Conservation (phyloP, 2,888 invertebrate genomes). For the Orthosia gothica region DNA sequence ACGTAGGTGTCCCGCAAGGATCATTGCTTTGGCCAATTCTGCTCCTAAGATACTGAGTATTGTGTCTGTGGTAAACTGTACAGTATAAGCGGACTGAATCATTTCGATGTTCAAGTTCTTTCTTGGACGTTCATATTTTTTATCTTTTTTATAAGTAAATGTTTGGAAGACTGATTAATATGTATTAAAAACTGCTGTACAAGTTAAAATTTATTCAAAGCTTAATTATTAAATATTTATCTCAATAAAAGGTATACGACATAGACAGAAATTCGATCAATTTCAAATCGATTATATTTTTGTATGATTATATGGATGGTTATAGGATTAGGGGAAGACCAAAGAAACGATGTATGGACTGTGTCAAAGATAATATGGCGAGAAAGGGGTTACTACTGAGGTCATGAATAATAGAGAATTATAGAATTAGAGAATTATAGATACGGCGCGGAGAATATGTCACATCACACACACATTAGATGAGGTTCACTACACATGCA, state of each 20-base stretch:
- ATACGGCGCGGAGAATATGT: conserved; percentile 31
- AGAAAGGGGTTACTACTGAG: neutral
- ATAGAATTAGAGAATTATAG: neutral
- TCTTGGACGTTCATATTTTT: neutral
- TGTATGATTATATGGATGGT: neutral
- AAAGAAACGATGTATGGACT: neutral
- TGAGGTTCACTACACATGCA: neutral
- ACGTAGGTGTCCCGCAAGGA: conserved; percentile 19
- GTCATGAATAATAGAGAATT: neutral
- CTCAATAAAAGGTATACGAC: too few species aligned
- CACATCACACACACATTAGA: conserved; percentile 22
- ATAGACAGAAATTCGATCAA: neutral
- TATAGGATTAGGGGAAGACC: neutral
- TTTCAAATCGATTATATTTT: neutral
- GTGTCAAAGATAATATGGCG: neutral
- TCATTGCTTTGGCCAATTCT: neutral
- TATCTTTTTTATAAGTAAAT: neutral
- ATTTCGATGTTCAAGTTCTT: neutral
- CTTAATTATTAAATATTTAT: neutral
- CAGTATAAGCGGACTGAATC: neutral
- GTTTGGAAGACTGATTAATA: neutral
- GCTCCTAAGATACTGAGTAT: neutral
- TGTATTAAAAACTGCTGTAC: neutral
- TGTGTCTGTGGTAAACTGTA: neutral
- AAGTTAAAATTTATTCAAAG: neutral